Base-by-base conservation (phyloP, 2,797 vertebrate genomes). In the Phalloptychus januarius region DNA sequence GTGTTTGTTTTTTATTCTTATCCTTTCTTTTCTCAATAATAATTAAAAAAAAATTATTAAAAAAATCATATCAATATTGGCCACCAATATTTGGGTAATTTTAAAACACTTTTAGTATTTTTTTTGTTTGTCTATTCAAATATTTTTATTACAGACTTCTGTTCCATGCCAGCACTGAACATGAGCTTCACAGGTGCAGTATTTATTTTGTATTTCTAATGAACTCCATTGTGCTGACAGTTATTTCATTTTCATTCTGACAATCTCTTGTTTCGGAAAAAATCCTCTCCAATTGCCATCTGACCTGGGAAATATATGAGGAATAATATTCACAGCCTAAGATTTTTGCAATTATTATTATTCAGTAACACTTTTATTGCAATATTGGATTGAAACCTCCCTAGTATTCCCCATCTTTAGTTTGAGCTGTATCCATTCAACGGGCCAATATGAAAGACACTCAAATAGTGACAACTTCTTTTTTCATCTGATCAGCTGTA, bases 111-210 rank as follows among this genome's bases (percentile, higher is more conserved):
- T 71, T 56, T 45, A 58, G n/a, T 11, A 75, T 25, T 25, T 23
- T 23, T 20, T 48, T 4, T 23, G 4, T 72, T 61, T 20, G 36
- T 45, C 0, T 67, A 79, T 84, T 82, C 65, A 74, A 76, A 80
- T 87, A 75, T 79, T 87, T 84, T 83, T 85, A 78, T 83, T 88
- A 10, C 50, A 33, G 18, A 15, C 13, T 70, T 44, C n/a, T 70
- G 16, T 28, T 44, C 67, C 40, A 16, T n/a, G 25, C 23, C 65
- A 25, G 11, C 67, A 44, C 12, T 70, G 77, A 83, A 76, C 77
- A 82, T 83, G 83, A 86, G 80, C 79, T 81, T 86, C 70, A 86
- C 75, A 83, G 46, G 78, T 25, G 67, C 81, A 79, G 78, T 85
- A 82, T 87, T 86, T 84, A 80, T 84, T 85, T 77, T 70, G 79